Evolutionary conservation across 2,888 invertebrate species (phyloP).

Genomic region (Pterostichus niger): DNA sequence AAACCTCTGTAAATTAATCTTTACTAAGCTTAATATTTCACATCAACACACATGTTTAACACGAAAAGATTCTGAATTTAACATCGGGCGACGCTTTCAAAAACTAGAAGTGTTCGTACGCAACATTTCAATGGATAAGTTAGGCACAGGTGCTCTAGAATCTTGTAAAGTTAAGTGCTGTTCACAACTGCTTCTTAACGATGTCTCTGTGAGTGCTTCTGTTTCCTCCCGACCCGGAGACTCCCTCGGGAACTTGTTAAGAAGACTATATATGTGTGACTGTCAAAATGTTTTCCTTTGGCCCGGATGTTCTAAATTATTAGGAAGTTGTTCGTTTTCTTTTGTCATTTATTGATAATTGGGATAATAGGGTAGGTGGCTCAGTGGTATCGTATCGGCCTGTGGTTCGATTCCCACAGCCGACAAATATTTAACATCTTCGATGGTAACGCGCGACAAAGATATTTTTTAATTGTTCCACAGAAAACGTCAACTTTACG

Average conservation of each 20-base stretch:
- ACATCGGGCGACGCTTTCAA: conserved; percentile 6
- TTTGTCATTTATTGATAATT: background rate
- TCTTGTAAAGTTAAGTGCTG: conserved; percentile 61
- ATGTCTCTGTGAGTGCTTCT: conserved; percentile 55
- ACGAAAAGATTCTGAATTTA: conserved; percentile 44
- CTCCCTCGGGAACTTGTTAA: conserved; percentile 61
- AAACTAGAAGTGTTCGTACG: background rate
- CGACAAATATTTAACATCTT: too few relatives aligned
- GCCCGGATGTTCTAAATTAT: conserved; percentile 19
- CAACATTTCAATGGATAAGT: conserved; percentile 51
- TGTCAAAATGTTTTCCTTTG: conserved; percentile 45
- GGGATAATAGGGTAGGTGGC: too few relatives aligned
- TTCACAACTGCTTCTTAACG: conserved; percentile 56
- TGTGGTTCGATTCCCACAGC: too few relatives aligned
- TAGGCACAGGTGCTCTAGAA: conserved; percentile 57
- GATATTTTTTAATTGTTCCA: too few relatives aligned
- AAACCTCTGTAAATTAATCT: conserved; percentile 14
- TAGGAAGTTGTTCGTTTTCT: conserved; percentile 15
- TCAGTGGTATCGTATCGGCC: too few relatives aligned
- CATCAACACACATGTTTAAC: conserved; percentile 20
- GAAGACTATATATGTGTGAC: conserved; percentile 38
- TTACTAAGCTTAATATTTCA: conserved; percentile 3
- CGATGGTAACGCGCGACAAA: too few relatives aligned
- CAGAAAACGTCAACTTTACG: too few relatives aligned
- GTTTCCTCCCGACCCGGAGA: conserved; percentile 38